A percentile compares a stretch with the other conserved stretches of the same genome.
These are phyloP conservation scores for Anthopleura xanthogrammica DNA, from an alignment of 92 coral and sea anemone genomes.

Conservation along the genomic window DNA sequence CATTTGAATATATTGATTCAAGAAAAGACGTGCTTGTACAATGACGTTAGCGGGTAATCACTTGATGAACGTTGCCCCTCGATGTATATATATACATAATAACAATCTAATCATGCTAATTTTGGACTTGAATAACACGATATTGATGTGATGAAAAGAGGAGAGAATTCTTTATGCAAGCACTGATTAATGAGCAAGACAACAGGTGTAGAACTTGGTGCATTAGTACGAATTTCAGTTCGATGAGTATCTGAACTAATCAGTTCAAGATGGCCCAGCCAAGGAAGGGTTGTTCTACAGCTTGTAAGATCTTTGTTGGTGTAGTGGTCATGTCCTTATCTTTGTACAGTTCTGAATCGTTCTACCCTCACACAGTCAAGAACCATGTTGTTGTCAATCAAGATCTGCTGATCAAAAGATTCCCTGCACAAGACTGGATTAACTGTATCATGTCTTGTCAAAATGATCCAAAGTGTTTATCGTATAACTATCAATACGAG, in stretches of 20 bases:
- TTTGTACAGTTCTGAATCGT: not conserved
- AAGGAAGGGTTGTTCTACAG: not conserved
- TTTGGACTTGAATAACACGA: not conserved
- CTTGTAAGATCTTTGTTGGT: not conserved
- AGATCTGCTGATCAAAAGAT: not conserved
- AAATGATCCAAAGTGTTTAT: not conserved
- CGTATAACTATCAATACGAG: constrained; percentile 10
- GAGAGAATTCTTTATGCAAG: no score
- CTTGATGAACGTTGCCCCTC: no score
- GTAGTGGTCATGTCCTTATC: not conserved
- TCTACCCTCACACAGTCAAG: not conserved
- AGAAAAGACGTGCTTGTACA: no score
- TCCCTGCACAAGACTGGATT: constrained; percentile 12
- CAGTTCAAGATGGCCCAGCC: not conserved
- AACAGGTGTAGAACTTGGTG: no score
- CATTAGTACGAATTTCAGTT: no score
- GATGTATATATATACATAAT: no score
- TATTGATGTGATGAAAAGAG: no score
- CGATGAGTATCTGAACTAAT: no score
- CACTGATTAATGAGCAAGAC: no score
- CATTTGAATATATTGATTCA: no score
- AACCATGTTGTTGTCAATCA: not conserved
- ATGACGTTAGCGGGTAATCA: no score
- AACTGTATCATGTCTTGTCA: constrained; percentile 24
- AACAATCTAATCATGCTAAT: not conserved